Base-by-base conservation (phyloP, 2,797 vertebrate genomes). In the Podargus strigoides region DNA sequence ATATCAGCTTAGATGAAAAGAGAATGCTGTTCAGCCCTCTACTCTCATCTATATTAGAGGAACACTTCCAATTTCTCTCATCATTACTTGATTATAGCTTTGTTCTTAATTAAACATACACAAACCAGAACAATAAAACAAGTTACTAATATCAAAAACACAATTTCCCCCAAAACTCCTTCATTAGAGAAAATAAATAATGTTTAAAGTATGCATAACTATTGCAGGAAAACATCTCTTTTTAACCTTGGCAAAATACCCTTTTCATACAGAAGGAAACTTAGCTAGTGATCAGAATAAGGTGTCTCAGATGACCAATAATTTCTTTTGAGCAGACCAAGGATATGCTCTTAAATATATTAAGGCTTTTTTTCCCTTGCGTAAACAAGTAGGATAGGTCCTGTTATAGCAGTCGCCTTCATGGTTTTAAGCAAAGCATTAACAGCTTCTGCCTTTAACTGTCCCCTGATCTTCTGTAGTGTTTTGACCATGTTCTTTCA, bases 111-210 rank as follows among this genome's bases (percentile, higher is more conserved):
- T 62, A 55, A 77, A 28, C 9, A 62, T 1, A 3, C 7, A 8
- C 4, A 76, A 34, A 80, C 3, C 4, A 15, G 12, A 75, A 36
- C 5, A 67, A 20, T 34, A 36, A 73, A 83, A 17, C 15, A 49
- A 63, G 5, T 1, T 39, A 12, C 19, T 55, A 42, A n/a, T 9
- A 59, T 2, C 37, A 41, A 70, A 67, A 42, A 0, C 0, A 8
- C 7, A 32, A 2, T 63, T 74, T 80, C 4, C 4, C 14, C 7
- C 2, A 1, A 21, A 56, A 68, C 5, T 37, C 6, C 5, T 60
- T 56, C 9, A 10, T 23, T 72, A n/a, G 5, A 10, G 87, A 66
- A 59, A 58, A 10, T 28, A 41, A 64, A 30, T 23, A 23, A 26
- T 18, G 2, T 46, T 58, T 27, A 37, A 68, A 39, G 4, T 26